A percentile compares a stretch with the other conserved stretches of the same genome.
phyloP scores from a whole-genome alignment of 2,113 vertebrate species.

The Lampris megalopsis region DNA sequence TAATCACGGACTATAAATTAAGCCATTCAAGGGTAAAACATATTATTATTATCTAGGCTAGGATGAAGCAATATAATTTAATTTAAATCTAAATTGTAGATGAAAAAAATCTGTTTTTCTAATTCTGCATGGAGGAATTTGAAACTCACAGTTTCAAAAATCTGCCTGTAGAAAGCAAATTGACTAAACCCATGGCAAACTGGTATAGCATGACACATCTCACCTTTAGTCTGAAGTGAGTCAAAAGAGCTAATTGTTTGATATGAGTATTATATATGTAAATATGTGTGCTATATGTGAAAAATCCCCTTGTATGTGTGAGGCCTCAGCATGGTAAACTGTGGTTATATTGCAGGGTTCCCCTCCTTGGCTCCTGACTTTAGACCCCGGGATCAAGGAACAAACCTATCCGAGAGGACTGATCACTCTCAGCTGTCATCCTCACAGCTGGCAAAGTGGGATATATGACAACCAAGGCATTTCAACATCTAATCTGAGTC shows the following conservation, averaged over 20 bases:
- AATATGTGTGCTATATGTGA: neutral
- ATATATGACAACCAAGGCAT: slow-evolving; percentile 49
- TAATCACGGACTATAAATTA: neutral
- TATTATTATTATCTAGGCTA: too few species aligned
- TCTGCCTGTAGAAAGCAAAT: neutral
- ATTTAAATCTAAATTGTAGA: too few species aligned
- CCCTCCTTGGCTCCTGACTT: neutral
- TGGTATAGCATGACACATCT: neutral
- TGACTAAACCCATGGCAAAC: neutral
- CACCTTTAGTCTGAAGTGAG: neutral
- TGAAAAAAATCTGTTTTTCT: too few species aligned
- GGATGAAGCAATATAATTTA: too few species aligned
- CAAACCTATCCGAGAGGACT: slow-evolving; percentile 29
- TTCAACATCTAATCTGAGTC: slow-evolving; percentile 46
- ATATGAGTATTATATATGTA: neutral
- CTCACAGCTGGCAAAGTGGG: slow-evolving; percentile 46
- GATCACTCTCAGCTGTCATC: slow-evolving; percentile 47
- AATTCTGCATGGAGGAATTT: neutral
- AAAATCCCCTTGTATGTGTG: neutral
- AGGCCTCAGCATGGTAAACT: neutral
- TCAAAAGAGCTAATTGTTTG: neutral
- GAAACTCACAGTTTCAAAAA: neutral
- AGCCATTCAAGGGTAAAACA: too few species aligned
- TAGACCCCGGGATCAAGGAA: slow-evolving; percentile 7
- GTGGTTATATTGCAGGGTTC: neutral